Conservation (phyloP, 2,888 invertebrate species). For the Pristionchus japonicus region DNA sequence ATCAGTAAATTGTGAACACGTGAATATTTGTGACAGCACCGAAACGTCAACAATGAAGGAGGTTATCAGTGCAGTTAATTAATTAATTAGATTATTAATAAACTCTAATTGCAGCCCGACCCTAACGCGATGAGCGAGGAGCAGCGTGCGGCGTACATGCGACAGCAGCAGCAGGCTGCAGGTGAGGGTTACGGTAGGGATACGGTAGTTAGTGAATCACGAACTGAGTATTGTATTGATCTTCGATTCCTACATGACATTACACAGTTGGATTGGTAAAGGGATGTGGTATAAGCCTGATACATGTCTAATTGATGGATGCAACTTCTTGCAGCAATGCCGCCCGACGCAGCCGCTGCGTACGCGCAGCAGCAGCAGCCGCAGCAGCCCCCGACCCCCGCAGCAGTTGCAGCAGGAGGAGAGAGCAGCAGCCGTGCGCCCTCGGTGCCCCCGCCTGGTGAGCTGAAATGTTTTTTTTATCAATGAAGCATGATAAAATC, state of each 20-base stretch:
- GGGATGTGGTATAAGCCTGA: too few relatives aligned
- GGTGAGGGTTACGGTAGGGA: background rate
- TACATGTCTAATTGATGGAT: background rate
- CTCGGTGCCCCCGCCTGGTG: constrained; percentile 8
- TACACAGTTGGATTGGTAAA: too few relatives aligned
- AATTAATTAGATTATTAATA: background rate
- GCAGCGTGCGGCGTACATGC: constrained; percentile 12
- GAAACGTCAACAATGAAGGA: background rate
- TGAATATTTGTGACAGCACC: background rate
- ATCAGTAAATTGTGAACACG: too few relatives aligned
- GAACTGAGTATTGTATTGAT: background rate
- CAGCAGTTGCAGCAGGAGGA: background rate
- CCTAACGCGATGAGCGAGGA: background rate
- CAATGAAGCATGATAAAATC: background rate
- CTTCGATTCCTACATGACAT: too few relatives aligned
- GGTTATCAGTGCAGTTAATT: background rate
- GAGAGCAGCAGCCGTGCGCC: constrained; percentile 37
- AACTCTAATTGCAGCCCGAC: constrained; percentile 39
- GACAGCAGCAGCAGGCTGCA: constrained; percentile 5
- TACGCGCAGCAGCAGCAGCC: constrained; percentile 33
- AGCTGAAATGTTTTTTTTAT: background rate
- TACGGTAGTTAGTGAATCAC: background rate
- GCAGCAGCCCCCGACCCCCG: background rate
- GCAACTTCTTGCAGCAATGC: background rate
- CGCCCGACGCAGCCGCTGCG: background rate